A percentile compares a stretch with the other conserved stretches of the same genome.
Conservation (phyloP, 1,140 invertebrate species). For the Heliconius congener region DNA sequence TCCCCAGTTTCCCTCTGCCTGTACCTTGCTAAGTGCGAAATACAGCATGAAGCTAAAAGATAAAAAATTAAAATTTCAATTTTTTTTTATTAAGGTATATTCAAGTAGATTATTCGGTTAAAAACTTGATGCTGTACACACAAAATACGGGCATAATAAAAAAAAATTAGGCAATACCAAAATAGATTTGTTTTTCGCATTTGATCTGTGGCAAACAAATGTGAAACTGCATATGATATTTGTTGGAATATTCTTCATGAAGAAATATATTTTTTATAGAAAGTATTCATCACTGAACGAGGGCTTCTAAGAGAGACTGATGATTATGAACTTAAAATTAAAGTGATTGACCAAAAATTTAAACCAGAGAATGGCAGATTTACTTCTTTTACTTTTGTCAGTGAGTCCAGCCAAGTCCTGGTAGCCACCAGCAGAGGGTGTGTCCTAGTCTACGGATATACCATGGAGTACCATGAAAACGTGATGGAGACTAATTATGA, state of each 20-base stretch:
- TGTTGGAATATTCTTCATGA: neutral
- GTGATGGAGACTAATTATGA: constrained; percentile 45
- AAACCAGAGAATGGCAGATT: constrained; percentile 55
- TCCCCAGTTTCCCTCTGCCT: too few species aligned
- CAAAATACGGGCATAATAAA: too few species aligned
- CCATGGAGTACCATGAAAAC: constrained; percentile 53
- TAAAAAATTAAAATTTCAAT: too few species aligned
- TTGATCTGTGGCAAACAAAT: neutral
- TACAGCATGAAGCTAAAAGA: too few species aligned
- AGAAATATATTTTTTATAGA: constrained; percentile 45
- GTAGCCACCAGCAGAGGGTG: constrained; percentile 58
- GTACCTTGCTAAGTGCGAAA: too few species aligned
- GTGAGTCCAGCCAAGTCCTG: constrained; percentile 55
- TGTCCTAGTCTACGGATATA: constrained; percentile 63
- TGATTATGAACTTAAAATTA: constrained; percentile 61
- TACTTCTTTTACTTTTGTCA: constrained; percentile 62
- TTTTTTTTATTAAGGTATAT: too few species aligned
- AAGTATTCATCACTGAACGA: constrained; percentile 63
- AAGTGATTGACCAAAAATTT: constrained; percentile 43
- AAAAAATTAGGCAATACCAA: too few species aligned
- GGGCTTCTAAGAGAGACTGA: constrained; percentile 64
- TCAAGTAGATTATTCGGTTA: too few species aligned
- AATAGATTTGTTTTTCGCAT: neutral
- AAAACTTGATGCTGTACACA: too few species aligned
- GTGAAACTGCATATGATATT: too few species aligned